Conservation (phyloP, 2,113 vertebrate species). For the Nothobranchius furzeri region DNA sequence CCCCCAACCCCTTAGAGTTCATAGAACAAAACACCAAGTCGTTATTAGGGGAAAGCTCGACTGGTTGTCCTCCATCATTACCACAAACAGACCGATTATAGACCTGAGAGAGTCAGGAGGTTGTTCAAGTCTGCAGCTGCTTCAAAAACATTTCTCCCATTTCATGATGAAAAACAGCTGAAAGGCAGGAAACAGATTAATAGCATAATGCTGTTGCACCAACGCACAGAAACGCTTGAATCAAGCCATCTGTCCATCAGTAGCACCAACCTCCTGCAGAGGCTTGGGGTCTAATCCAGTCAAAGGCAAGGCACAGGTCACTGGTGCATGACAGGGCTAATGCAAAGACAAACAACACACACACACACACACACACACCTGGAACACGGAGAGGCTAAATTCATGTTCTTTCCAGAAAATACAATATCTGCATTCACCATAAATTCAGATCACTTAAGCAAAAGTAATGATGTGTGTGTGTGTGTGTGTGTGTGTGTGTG, state of each 20-base stretch:
- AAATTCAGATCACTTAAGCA: too few relatives aligned
- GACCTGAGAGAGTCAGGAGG: neutral
- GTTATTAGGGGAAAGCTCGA: neutral
- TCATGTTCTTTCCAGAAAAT: too few relatives aligned
- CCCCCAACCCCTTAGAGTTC: neutral
- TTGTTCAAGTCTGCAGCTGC: neutral
- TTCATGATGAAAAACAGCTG: neutral
- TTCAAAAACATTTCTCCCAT: neutral
- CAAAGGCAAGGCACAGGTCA: conserved; percentile 9
- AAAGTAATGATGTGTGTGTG: too few relatives aligned
- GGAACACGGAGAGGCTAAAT: too few relatives aligned
- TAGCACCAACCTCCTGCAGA: neutral
- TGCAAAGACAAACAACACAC: too few relatives aligned
- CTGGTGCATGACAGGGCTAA: too few relatives aligned
- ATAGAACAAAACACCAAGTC: neutral
- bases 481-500: too few relatives aligned
- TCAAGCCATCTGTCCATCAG: neutral
- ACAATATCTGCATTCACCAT: too few relatives aligned
- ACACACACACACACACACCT: too few relatives aligned
- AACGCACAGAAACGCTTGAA: neutral
- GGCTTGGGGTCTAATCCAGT: neutral
- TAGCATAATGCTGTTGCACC: neutral
- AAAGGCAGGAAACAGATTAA: neutral
- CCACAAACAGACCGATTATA: neutral
- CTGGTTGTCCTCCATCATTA: conserved; percentile 1